A percentile compares a stretch with the other conserved stretches of the same genome.
Evolutionary conservation across 2,113 vertebrate genomes (phyloP).

Genomic region (Aldabrachelys gigantea): DNA sequence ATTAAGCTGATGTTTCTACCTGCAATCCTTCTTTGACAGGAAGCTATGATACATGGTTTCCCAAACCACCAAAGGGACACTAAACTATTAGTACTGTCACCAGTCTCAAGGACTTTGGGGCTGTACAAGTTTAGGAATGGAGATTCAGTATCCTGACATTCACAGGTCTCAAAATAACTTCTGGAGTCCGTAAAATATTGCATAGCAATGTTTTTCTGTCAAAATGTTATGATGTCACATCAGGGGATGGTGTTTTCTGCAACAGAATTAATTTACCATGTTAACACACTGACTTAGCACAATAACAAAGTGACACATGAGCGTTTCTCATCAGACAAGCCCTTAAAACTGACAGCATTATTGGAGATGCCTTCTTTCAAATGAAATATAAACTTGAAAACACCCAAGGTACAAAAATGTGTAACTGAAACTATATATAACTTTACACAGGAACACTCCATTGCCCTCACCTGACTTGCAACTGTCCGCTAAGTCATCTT

Average conservation of each 20-base stretch:
- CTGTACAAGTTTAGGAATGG: neutral
- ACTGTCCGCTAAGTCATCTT: constrained; percentile 94
- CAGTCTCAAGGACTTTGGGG: neutral
- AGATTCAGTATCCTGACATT: neutral
- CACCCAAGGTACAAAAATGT: neutral
- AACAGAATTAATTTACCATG: neutral
- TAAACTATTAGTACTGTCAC: accelerated
- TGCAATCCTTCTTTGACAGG: neutral
- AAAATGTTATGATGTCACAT: neutral
- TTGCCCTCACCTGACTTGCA: constrained; percentile 93
- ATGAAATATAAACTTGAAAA: neutral
- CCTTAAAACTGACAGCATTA: neutral
- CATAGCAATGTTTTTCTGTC: neutral
- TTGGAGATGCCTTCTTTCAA: neutral
- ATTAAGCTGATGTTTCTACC: neutral
- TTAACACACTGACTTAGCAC: neutral
- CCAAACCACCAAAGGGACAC: accelerated
- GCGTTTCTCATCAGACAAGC: neutral
- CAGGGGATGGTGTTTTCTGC: neutral
- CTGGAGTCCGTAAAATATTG: neutral
- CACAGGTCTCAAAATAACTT: neutral
- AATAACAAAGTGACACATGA: neutral
- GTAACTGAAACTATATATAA: neutral
- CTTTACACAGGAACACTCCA: neutral
- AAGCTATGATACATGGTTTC: neutral